Conservation (phyloP, 2,113 vertebrate genomes). For the Spea multiplicata region DNA sequence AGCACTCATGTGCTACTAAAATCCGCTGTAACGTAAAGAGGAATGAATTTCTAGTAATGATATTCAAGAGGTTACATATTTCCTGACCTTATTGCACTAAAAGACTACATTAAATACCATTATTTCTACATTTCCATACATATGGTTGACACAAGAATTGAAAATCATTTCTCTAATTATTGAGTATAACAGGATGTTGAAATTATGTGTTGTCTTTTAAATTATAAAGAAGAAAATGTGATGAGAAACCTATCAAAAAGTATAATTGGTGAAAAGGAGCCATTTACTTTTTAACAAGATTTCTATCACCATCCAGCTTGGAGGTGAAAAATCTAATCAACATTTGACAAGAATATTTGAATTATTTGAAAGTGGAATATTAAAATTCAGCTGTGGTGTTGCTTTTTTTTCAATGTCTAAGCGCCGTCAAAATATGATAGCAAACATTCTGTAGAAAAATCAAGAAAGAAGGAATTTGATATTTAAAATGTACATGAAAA, state of each 20-base stretch:
- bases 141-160: background rate
- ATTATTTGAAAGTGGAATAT: background rate
- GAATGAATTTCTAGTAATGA: constrained; percentile 8
- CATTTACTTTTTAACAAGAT: background rate
- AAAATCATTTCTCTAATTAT: constrained; percentile 21
- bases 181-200: background rate
- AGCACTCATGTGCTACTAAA: constrained; percentile 14
- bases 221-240: background rate
- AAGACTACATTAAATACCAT: constrained; percentile 1
- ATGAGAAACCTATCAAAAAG: background rate
- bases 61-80: constrained; percentile 15
- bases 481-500: no score
- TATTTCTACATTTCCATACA: background rate
- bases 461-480: background rate
- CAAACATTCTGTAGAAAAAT: background rate
- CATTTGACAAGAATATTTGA: background rate
- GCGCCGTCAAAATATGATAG: background rate
- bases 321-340: background rate
- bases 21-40: background rate
- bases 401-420: background rate
- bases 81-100: background rate
- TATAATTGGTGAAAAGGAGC: background rate
- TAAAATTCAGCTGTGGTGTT: background rate
- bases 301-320: background rate
- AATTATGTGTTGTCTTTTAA: background rate